phyloP scores from a whole-genome alignment of 2,797 vertebrate species.

The Semaprochilodus insignis region DNA sequence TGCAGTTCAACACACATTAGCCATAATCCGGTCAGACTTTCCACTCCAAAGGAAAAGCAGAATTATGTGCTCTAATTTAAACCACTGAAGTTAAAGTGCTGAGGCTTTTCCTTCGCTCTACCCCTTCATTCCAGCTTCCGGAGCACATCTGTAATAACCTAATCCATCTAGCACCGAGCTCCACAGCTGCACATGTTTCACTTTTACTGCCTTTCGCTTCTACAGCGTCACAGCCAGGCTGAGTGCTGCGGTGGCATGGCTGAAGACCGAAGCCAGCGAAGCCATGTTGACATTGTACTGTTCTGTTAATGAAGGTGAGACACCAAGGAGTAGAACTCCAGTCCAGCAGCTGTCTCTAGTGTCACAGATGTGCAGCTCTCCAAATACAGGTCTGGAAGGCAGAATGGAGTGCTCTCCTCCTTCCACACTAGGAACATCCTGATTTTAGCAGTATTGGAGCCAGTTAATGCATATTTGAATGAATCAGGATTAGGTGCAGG shows the following conservation, averaged over 20 bases:
- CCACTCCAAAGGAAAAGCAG: neutral
- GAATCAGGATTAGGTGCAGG: no score
- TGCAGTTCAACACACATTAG: neutral
- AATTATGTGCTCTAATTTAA: neutral
- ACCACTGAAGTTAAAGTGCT: neutral
- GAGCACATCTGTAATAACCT: neutral
- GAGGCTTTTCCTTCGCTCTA: neutral
- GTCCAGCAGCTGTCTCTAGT: neutral
- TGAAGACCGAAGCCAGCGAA: neutral
- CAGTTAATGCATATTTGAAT: no score
- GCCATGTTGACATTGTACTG: neutral
- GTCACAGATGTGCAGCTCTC: neutral
- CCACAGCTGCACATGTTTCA: neutral
- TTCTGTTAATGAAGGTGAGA: neutral
- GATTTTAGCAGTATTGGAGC: no score
- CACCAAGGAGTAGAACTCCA: neutral
- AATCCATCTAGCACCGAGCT: slow-evolving; percentile 6
- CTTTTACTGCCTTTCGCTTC: neutral
- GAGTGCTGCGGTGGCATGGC: neutral
- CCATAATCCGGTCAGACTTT: neutral
- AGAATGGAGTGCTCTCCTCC: neutral
- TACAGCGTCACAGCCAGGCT: neutral
- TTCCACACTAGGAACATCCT: no score
- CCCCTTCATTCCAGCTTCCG: neutral
- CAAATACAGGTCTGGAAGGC: neutral